Evolutionary conservation across 2,888 invertebrate genomes (phyloP), one percentile per base, ranked within the genome.

Genomic region (Amblyteles armatorius): DNA sequence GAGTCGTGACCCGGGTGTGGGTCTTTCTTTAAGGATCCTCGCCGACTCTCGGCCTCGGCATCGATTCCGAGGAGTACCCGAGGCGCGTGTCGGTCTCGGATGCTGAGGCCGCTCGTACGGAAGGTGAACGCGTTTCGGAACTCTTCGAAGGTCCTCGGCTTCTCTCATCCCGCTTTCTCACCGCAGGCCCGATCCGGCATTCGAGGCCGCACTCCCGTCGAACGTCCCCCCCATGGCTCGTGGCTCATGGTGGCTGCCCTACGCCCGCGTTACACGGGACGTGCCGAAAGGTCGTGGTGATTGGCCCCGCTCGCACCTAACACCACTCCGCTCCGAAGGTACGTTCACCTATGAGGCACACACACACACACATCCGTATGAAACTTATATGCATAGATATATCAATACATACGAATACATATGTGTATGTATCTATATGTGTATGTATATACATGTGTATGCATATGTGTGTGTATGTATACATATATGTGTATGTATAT

Each of bases 221-320:
- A 71, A 72, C 77, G 77, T 82, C 73, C 60, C 63, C 63, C 29
- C 63, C 26, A 73, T 74, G 33, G 77, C 84, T 68, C 81, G 68
- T 81, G 80, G 79, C 79, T 84, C 82, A 77, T 80, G 57, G 72
- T 79, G 60, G 40, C 57, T 80, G 80, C 84, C 60, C 71, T 36
- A 68, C 67, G 69, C 82, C 78, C 79, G 81, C 81, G 76, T 71
- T 84, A 84, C 79, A 78, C 85, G 80, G 82, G 79, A 86, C 84
- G 84, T 86, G 86, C 81, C 85, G 82, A 86, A 86, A 87, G 87
- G 85, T 85, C 84, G 86, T 82, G 84, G 86, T 85, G 85, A 87
- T 87, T 87, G 87, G 83, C 86, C 81, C 82, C 85, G 55, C 84
- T 79, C 85, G 67, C 78, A 73, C 73, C 73, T 77, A 80, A 44